A percentile compares a stretch with the other conserved stretches of the same genome.
phyloP scores from a whole-genome alignment of 2,797 vertebrate species.

The Sebastes vulpes region DNA sequence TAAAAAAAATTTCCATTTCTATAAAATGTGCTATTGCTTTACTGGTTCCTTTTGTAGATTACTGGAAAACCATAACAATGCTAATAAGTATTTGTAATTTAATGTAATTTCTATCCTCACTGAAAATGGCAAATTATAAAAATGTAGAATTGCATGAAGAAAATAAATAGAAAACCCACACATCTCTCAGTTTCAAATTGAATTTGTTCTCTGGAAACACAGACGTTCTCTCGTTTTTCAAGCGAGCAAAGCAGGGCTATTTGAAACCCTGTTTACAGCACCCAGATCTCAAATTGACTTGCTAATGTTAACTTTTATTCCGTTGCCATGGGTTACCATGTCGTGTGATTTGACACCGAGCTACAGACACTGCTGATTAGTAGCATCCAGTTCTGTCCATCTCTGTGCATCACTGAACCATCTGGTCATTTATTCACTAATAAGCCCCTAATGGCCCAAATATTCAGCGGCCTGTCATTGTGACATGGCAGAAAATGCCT shows the following conservation, averaged over 20 bases:
- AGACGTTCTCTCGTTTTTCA: constrained; percentile 75
- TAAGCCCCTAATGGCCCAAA: constrained; percentile 99
- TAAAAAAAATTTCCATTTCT: neutral
- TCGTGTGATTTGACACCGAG: constrained; percentile 99
- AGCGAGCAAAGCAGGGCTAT: constrained; percentile 86
- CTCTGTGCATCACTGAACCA: constrained; percentile 99
- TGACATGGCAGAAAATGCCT: constrained; percentile 99
- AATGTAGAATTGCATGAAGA: constrained; percentile 14
- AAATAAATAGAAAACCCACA: constrained; percentile 49
- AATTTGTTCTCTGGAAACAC: constrained; percentile 64
- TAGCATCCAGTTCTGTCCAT: constrained; percentile 99
- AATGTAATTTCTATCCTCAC: neutral
- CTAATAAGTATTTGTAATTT: neutral
- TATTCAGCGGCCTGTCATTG: constrained; percentile 99
- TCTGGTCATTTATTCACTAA: constrained; percentile 99
- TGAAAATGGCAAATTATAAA: constrained; percentile 32
- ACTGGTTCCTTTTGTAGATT: neutral
- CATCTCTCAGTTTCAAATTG: constrained; percentile 65
- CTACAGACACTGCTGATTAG: constrained; percentile 99
- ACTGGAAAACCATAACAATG: neutral
- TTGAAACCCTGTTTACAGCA: constrained; percentile 96
- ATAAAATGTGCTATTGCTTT: neutral
- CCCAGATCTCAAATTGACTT: constrained; percentile 99
- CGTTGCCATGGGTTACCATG: constrained; percentile 99
- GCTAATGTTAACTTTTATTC: constrained; percentile 99